phyloP scores from a whole-genome alignment of 2,888 invertebrate genomes.

The Dicycla oo region DNA sequence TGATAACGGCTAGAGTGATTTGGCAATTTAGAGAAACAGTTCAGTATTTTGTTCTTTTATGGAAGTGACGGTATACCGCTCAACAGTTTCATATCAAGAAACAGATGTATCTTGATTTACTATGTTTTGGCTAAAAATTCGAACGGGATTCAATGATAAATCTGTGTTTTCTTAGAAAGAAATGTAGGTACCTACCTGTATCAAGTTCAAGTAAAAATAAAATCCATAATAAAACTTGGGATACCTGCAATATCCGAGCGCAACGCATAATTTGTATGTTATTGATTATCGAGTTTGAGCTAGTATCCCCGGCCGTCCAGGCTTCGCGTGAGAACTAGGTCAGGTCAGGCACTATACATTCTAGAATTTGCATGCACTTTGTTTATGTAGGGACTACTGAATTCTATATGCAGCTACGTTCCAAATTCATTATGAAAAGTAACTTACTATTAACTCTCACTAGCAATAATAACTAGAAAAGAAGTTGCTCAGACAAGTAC shows the following conservation, averaged over 20 bases:
- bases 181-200: constrained; percentile 9
- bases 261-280: neutral
- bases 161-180: constrained; percentile 29
- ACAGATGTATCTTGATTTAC: constrained; percentile 35
- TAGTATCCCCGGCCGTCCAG: constrained; percentile 23
- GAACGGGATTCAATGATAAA: constrained; percentile 54
- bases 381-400: neutral
- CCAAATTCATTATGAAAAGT: neutral
- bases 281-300: constrained; percentile 31
- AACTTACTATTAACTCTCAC: neutral
- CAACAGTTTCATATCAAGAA: constrained; percentile 26
- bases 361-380: constrained; percentile 13
- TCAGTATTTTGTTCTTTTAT: constrained; percentile 13
- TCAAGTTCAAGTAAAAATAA: constrained; percentile 16
- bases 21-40: constrained; percentile 5
- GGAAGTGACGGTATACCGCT: constrained; percentile 12
- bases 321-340: constrained; percentile 33
- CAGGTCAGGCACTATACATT: constrained; percentile 32
- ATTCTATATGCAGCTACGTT: neutral
- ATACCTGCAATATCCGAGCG: neutral
- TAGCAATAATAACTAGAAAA: no score
- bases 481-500: no score
- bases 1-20: no score
- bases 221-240: neutral
- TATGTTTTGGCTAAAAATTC: constrained; percentile 17